Conservation (phyloP, 2,113 vertebrate species). For the Dasyornis broadbenti region DNA sequence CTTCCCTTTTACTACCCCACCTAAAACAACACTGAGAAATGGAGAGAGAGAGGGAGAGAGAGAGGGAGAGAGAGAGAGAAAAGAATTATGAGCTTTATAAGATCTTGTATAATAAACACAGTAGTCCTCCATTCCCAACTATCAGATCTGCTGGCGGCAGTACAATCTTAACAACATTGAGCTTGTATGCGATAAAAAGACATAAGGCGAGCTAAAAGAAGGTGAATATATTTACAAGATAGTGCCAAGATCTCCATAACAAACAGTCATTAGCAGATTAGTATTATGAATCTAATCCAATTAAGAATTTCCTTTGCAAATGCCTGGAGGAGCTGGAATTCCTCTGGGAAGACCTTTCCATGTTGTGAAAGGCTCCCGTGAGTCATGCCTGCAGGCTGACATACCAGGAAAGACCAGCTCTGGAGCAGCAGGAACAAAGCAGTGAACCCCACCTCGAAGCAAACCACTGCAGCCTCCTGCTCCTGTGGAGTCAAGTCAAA, state of each 20-base stretch:
- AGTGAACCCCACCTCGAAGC: background rate
- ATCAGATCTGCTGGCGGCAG: background rate
- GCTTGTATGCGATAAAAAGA: background rate
- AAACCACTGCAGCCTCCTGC: background rate
- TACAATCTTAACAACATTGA: background rate
- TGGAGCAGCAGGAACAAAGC: background rate
- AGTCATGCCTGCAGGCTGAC: constrained; percentile 35
- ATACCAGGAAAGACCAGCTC: constrained; percentile 51
- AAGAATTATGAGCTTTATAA: background rate
- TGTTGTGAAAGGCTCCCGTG: constrained; percentile 22
- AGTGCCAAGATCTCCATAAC: constrained; percentile 41
- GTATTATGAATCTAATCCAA: constrained; percentile 61
- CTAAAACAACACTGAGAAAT: background rate
- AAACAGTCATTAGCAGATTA: constrained; percentile 55
- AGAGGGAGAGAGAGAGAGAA: background rate
- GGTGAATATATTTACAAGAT: constrained; percentile 53
- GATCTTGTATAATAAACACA: background rate
- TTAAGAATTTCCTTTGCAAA: constrained; percentile 63
- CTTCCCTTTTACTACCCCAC: background rate
- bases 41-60: background rate
- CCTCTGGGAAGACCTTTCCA: constrained; percentile 51
- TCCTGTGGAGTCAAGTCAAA: background rate
- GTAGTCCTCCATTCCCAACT: background rate
- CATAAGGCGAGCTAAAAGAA: constrained; percentile 2
- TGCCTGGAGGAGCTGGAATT: constrained; percentile 51